phyloP scores from a whole-genome alignment of 2,888 invertebrate species.

The Drosophila silvestris region DNA sequence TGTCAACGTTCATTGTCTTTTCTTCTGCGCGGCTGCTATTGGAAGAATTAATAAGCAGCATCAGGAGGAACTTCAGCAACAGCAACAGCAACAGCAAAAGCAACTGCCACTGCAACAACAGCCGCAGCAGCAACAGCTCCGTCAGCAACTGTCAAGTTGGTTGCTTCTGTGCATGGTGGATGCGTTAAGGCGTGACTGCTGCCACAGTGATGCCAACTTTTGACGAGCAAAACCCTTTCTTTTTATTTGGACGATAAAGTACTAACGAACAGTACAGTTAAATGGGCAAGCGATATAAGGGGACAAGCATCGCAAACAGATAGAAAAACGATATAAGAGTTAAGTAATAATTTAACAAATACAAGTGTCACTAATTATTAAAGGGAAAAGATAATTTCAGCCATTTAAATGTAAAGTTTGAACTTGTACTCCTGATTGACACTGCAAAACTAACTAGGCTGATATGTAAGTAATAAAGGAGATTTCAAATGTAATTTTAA shows the following conservation, averaged over 20 bases:
- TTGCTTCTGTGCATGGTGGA: conserved; percentile 17
- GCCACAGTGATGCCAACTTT: conserved; percentile 8
- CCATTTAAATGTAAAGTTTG: not conserved
- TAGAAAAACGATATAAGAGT: not conserved
- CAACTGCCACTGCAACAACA: conserved; percentile 4
- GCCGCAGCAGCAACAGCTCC: conserved; percentile 1
- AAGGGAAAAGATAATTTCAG: not conserved
- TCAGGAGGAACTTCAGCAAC: conserved; percentile 2
- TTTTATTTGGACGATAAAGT: not conserved
- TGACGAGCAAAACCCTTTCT: not conserved
- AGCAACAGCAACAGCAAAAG: not conserved
- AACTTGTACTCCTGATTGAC: not conserved
- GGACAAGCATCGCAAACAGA: not conserved
- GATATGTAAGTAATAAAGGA: not conserved
- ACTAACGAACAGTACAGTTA: not conserved
- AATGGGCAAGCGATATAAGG: not conserved
- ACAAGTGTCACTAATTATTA: not conserved
- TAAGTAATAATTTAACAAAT: not conserved
- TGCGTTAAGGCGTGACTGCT: conserved; percentile 31
- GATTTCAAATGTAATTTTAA: not conserved
- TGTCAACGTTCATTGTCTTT: conserved; percentile 24
- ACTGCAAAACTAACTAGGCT: not conserved
- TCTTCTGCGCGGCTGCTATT: conserved; percentile 12
- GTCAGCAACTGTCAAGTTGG: conserved; percentile 27
- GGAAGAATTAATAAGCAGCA: conserved; percentile 61